These are phyloP conservation scores for Nothobranchius kuhntae DNA, from an alignment of 2,113 vertebrate species.

Conservation along the genomic window DNA sequence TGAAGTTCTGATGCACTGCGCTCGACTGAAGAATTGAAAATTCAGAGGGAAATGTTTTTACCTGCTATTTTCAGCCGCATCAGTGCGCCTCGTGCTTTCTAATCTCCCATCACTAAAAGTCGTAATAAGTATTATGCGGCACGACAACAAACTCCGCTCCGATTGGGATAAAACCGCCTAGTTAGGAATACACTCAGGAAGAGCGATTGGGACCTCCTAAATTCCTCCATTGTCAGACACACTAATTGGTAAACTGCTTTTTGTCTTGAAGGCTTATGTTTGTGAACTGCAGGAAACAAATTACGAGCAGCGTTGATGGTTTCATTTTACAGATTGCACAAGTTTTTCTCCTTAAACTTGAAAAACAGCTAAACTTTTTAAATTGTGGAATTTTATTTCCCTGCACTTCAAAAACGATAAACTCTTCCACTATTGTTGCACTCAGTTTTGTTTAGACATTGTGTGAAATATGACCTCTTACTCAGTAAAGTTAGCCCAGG, in stretches of 20 bases:
- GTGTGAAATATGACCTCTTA: too few relatives aligned
- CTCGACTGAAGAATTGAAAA: conserved; percentile 60
- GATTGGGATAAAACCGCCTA: conserved; percentile 51
- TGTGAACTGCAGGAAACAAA: conserved; percentile 17
- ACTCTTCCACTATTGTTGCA: not conserved
- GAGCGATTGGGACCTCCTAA: conserved; percentile 41
- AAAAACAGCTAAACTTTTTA: not conserved
- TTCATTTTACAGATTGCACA: conserved; percentile 38
- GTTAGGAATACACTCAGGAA: conserved; percentile 42
- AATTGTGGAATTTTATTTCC: too few relatives aligned
- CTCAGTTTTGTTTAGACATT: too few relatives aligned
- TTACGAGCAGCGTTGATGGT: conserved; percentile 19
- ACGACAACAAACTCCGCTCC: conserved; percentile 46
- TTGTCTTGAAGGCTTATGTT: conserved; percentile 26
- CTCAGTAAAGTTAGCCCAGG: too few relatives aligned
- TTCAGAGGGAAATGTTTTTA: conserved; percentile 55
- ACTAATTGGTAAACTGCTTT: conserved; percentile 31
- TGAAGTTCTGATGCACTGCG: conserved; percentile 56
- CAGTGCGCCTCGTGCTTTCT: conserved; percentile 52
- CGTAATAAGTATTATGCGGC: conserved; percentile 60
- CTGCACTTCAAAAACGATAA: too few relatives aligned
- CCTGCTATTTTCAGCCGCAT: conserved; percentile 63
- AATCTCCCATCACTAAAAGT: conserved; percentile 58
- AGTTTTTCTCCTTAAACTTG: conserved; percentile 26
- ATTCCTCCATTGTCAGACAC: conserved; percentile 34